Evolutionary conservation across 2,113 vertebrate genomes (phyloP).

Genomic region (Ceuthmochares aereus): DNA sequence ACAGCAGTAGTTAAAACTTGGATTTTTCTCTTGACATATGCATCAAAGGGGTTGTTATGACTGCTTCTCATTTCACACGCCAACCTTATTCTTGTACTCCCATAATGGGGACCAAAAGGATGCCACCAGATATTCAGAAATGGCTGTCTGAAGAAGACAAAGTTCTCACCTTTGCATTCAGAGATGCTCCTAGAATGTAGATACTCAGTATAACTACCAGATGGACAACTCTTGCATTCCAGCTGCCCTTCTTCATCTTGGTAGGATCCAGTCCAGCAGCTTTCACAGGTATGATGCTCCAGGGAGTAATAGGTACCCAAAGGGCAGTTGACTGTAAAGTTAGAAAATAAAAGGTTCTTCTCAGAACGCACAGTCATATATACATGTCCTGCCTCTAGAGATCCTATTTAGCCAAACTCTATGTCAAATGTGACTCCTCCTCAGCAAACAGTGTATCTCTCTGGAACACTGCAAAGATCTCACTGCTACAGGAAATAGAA

Average conservation of each 20-base stretch:
- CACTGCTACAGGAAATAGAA: neutral
- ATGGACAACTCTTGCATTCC: slow-evolving; percentile 91
- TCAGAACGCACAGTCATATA: neutral
- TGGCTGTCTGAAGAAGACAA: neutral
- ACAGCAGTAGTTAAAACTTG: neutral
- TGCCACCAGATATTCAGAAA: neutral
- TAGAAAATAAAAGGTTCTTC: neutral
- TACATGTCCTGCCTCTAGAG: neutral
- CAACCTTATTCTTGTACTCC: neutral
- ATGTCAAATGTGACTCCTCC: neutral
- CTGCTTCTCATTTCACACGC: neutral
- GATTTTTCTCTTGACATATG: neutral
- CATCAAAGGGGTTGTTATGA: neutral
- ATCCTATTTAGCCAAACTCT: neutral
- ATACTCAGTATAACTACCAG: slow-evolving; percentile 90
- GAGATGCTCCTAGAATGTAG: slow-evolving; percentile 89
- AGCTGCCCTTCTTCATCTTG: slow-evolving; percentile 94
- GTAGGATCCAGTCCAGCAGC: slow-evolving; percentile 92
- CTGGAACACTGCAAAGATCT: neutral
- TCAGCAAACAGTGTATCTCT: neutral
- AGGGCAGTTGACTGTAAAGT: slow-evolving; percentile 88
- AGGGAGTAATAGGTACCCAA: slow-evolving; percentile 93
- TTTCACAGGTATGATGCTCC: slow-evolving; percentile 89
- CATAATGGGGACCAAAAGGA: neutral
- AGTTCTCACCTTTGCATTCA: slow-evolving; percentile 90